These are phyloP conservation scores for Argya squamiceps DNA, from an alignment of 2,797 vertebrate species.

Conservation along the genomic window DNA sequence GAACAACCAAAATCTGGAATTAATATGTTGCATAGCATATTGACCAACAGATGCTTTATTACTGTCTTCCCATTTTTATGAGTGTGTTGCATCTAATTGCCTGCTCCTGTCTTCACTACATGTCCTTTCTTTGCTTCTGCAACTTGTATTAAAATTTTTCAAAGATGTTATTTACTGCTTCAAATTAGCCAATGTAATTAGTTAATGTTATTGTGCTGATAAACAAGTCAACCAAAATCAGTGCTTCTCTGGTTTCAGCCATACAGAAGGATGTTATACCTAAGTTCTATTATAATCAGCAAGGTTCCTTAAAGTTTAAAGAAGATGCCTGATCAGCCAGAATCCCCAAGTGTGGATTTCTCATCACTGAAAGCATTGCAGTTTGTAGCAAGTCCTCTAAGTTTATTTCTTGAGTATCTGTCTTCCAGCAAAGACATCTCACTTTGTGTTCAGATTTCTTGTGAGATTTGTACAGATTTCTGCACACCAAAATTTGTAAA, in stretches of 20 bases:
- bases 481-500: background rate
- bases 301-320: background rate
- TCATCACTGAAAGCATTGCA: background rate
- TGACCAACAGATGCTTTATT: slow-evolving; percentile 31
- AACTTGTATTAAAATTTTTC: background rate
- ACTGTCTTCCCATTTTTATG: background rate
- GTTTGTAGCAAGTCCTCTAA: background rate
- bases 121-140: background rate
- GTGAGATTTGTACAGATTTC: background rate
- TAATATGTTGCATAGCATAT: background rate
- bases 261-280: background rate
- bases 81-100: background rate
- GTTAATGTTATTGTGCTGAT: background rate
- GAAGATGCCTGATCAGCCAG: background rate
- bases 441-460: background rate
- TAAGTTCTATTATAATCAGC: background rate
- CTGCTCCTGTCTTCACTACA: background rate
- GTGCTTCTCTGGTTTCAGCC: background rate
- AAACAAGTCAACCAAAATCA: background rate
- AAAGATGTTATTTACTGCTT: background rate
- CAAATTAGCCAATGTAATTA: background rate
- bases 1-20: background rate
- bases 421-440: background rate
- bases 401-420: background rate
- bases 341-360: background rate